Base-by-base conservation (phyloP, 2,888 invertebrate genomes). In the Callosobruchus maculatus region DNA sequence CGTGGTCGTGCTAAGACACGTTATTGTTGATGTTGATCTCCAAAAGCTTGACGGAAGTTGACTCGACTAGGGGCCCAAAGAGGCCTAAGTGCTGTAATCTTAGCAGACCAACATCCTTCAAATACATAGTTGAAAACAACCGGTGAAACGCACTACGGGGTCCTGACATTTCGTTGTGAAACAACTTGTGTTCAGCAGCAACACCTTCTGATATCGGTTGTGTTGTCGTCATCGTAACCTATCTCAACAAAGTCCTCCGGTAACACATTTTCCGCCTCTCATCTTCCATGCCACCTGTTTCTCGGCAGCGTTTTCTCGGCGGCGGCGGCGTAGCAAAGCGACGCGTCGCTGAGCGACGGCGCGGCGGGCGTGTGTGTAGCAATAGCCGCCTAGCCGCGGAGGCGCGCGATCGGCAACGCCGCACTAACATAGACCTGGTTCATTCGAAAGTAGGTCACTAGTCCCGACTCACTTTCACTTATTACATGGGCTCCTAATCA, bases 381-480 rank as follows among this genome's bases (percentile, higher is more conserved):
- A 49, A 49, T 49, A 49, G 5, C 26, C 26, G 26, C 26, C 26
- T 26, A 26, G 26, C 26, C 26, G 26, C 26, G 7, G 2, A 26
- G 7, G 7, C 49, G 49, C 49, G 49, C 49, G 86, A 85, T 86
- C 84, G 86, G 85, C 86, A 85, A 85, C 74, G 71, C 84, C 84
- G 85, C 85, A 87, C 92, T 93, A 93, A 94, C 94, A 95, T 95
- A 94, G 94, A 94, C 94, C 94, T 94, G 94, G 93, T 94, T 94
- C 93, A 92, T 90, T 90, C 91, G 93, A 94, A 95, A 95, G 94
- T 95, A 92, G 95, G 95, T 94, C 95, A 94, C 86, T 88, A 82
- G 84, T 83, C 84, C 91, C 91, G 90, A 91, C 90, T 93, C 93
- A 93, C 94, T 94, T 94, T 94, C 93, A 94, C 94, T 94, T 93